Evolutionary conservation across 64 coral and sea anemone species (phyloP).

Genomic region (Stichodactyla mertensii): DNA sequence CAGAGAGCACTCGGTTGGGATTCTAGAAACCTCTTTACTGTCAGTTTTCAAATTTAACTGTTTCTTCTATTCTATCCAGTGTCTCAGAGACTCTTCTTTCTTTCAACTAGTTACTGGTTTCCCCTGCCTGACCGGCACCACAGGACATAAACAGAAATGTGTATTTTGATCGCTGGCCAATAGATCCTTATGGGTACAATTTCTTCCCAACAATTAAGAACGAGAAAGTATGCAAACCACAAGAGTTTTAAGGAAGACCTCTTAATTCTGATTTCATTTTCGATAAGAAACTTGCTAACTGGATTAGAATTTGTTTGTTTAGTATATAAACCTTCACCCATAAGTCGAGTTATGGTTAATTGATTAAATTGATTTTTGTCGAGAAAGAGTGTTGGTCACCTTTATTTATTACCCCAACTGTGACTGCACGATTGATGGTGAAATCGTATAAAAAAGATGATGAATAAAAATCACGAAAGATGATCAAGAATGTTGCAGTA

Average conservation of each 20-base stretch:
- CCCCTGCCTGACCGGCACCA: no score
- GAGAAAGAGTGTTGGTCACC: background rate
- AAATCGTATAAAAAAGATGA: background rate
- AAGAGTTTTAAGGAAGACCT: background rate
- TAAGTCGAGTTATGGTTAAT: background rate
- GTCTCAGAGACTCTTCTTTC: no score
- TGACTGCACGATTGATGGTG: background rate
- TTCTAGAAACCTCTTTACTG: background rate
- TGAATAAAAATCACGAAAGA: background rate
- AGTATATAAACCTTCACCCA: background rate
- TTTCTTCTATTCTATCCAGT: no score
- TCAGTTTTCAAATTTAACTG: no score
- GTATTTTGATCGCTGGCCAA: no score
- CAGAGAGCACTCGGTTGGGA: background rate
- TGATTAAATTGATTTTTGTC: background rate
- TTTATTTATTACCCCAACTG: background rate
- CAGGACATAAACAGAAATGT: no score
- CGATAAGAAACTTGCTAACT: background rate
- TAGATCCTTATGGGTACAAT: background rate
- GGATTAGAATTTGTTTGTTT: background rate
- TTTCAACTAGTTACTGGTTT: no score
- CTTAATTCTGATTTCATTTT: slow-evolving; percentile 1
- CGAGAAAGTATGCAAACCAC: background rate
- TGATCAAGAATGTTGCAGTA: no score
- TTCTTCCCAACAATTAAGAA: background rate